Evolutionary conservation across 2,113 vertebrate genomes (phyloP).

Genomic region (Pavo muticus): DNA sequence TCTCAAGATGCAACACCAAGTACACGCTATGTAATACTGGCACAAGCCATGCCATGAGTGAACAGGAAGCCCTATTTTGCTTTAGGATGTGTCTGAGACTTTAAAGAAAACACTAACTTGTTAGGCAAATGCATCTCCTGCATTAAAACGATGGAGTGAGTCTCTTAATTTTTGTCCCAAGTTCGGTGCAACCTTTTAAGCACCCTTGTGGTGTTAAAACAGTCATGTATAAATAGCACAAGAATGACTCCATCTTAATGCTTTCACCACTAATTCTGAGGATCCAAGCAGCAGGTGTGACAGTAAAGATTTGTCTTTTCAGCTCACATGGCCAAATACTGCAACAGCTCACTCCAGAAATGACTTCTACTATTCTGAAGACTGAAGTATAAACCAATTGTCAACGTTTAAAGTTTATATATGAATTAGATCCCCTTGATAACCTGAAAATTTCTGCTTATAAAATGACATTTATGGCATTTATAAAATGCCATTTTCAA

Average conservation of each 20-base stretch:
- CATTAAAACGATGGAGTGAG: neutral
- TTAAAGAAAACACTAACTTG: neutral
- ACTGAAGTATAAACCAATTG: neutral
- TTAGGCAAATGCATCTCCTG: neutral
- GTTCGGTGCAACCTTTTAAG: neutral
- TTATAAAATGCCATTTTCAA: neutral
- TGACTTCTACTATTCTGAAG: neutral
- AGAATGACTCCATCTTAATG: neutral
- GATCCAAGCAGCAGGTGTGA: neutral
- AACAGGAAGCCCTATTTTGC: neutral
- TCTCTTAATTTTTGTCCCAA: neutral
- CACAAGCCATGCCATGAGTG: neutral
- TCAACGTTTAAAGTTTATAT: neutral
- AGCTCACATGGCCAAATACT: neutral
- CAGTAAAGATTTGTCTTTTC: neutral
- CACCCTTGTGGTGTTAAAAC: neutral
- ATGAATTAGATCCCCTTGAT: neutral
- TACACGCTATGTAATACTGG: neutral
- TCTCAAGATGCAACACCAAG: neutral
- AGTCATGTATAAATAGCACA: neutral
- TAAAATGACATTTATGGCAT: neutral
- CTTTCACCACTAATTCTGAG: neutral
- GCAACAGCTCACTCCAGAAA: neutral
- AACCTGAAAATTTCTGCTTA: neutral
- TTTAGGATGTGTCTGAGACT: neutral